These are phyloP conservation scores for Phalacrocorax aristotelis DNA, from an alignment of 2,113 vertebrate species.

Conservation along the genomic window DNA sequence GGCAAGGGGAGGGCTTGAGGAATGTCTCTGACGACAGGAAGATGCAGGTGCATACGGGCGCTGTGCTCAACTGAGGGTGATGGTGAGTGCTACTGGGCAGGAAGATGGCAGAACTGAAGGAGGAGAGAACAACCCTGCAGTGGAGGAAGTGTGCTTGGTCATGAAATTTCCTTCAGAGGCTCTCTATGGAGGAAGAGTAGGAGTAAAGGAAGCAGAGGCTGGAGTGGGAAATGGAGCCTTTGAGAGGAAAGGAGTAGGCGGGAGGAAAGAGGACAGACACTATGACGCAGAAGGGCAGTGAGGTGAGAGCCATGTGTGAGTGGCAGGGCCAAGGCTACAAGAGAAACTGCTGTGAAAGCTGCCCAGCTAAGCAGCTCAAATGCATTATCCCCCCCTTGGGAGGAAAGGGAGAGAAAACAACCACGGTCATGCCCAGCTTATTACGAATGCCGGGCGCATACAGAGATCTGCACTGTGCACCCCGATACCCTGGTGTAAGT, in stretches of 20 bases:
- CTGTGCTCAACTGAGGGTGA: neutral
- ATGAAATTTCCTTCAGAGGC: conserved; percentile 26
- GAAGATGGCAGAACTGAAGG: neutral
- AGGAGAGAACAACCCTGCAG: neutral
- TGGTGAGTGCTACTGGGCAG: neutral
- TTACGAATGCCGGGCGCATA: neutral
- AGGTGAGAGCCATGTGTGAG: neutral
- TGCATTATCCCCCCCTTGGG: neutral
- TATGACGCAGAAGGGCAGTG: neutral
- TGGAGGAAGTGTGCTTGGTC: neutral
- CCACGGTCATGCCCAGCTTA: neutral
- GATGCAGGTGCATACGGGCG: neutral
- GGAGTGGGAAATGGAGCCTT: conserved; percentile 17
- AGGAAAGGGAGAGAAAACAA: conserved; percentile 10
- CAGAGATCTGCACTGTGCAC: neutral
- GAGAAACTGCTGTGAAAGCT: conserved; percentile 11
- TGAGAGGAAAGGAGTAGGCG: neutral
- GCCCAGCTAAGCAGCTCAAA: conserved; percentile 6
- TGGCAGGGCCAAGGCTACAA: neutral
- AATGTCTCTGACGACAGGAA: neutral
- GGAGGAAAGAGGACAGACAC: neutral
- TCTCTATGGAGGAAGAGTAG: conserved; percentile 45
- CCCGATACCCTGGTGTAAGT: neutral
- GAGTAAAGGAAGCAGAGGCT: conserved; percentile 47
- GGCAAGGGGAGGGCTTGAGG: neutral